These are phyloP conservation scores for Drosophila fulvimacula DNA, from an alignment of 2,888 invertebrate genomes.

Conservation along the genomic window DNA sequence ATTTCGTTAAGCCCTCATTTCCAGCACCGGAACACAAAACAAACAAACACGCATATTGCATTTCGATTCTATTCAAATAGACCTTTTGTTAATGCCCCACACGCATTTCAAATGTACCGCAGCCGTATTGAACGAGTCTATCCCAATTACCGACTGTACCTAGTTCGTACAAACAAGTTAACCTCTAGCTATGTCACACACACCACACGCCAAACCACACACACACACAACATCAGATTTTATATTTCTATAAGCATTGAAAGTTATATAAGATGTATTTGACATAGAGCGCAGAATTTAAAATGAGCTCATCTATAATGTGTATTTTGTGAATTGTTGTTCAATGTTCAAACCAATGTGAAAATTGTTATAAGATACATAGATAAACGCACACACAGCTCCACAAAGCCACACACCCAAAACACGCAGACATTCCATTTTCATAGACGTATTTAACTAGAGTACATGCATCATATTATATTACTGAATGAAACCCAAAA, in stretches of 20 bases:
- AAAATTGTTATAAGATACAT: slow-evolving; percentile 51
- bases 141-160: slow-evolving; percentile 68
- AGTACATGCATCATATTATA: slow-evolving; percentile 28
- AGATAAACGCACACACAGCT: slow-evolving; percentile 17
- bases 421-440: slow-evolving; percentile 47
- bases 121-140: slow-evolving; percentile 54
- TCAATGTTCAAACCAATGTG: slow-evolving; percentile 44
- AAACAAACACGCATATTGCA: slow-evolving; percentile 26
- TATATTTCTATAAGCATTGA: slow-evolving; percentile 60
- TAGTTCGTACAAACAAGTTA: slow-evolving; percentile 67
- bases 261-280: slow-evolving; percentile 26
- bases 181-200: slow-evolving; percentile 51
- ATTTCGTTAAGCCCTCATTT: slow-evolving; percentile 66
- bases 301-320: slow-evolving; percentile 40
- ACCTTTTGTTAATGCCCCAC: slow-evolving; percentile 38
- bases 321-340: slow-evolving; percentile 62
- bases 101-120: slow-evolving; percentile 40
- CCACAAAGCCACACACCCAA: slow-evolving; percentile 12
- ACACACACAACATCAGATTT: slow-evolving; percentile 36
- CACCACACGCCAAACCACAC: slow-evolving; percentile 28
- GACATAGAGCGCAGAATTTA: slow-evolving; percentile 31
- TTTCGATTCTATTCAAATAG: slow-evolving; percentile 30
- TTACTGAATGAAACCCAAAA: slow-evolving; percentile 13
- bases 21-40: slow-evolving; percentile 20
- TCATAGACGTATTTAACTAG: slow-evolving; percentile 31